Evolutionary conservation across 2,888 invertebrate species (phyloP).

Genomic region (Crematogaster levior): DNA sequence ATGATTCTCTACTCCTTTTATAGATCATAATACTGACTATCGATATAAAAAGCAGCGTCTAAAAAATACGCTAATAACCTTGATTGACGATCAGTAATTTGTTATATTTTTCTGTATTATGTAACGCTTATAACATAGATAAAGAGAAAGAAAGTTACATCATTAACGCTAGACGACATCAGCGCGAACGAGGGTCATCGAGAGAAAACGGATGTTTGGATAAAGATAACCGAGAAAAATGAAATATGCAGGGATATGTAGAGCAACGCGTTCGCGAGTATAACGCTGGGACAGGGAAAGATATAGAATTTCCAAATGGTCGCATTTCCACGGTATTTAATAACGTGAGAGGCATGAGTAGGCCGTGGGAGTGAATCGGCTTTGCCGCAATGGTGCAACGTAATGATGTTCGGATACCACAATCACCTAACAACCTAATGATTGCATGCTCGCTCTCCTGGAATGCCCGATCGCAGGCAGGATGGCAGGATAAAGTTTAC

Average conservation of each 20-base stretch:
- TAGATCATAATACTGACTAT: background rate
- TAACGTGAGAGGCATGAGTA: slow-evolving; percentile 74
- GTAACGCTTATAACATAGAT: background rate
- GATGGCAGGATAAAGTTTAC: slow-evolving; percentile 36
- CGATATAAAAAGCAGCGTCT: background rate
- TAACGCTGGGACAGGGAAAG: slow-evolving; percentile 4
- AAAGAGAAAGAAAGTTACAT: slow-evolving; percentile 18
- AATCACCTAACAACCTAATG: slow-evolving; percentile 69
- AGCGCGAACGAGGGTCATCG: background rate
- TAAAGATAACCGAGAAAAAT: background rate
- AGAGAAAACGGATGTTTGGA: background rate
- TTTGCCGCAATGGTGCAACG: slow-evolving; percentile 67
- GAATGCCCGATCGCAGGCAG: slow-evolving; percentile 63
- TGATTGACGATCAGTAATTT: slow-evolving; percentile 11
- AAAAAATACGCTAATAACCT: background rate
- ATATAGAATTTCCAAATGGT: slow-evolving; percentile 70
- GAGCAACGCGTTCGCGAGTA: slow-evolving; percentile 26
- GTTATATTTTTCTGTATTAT: background rate
- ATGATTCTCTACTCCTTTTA: background rate
- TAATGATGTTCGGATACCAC: slow-evolving; percentile 71
- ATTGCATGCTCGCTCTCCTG: slow-evolving; percentile 62
- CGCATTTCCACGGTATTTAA: slow-evolving; percentile 79
- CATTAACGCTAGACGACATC: background rate
- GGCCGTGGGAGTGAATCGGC: slow-evolving; percentile 75
- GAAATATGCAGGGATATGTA: background rate